A percentile compares a stretch with the other conserved stretches of the same genome.
Evolutionary conservation across 2,797 vertebrate genomes (phyloP).

Genomic region (Borostomias antarcticus): DNA sequence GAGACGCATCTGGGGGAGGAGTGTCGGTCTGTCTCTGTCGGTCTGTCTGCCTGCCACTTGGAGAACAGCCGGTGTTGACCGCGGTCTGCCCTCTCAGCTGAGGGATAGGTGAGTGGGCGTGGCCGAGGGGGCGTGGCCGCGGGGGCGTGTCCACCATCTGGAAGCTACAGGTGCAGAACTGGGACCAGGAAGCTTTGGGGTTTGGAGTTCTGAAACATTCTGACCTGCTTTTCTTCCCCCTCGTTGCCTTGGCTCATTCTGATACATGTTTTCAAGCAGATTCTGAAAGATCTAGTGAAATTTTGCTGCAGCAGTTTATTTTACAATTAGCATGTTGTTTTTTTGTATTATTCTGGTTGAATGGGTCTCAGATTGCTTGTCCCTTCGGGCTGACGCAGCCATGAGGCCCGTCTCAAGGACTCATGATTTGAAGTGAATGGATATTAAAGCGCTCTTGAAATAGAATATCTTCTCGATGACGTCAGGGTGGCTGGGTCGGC

Average conservation of each 20-base stretch:
- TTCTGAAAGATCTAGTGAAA: neutral
- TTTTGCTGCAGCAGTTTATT: neutral
- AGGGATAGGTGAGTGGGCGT: conserved; percentile 49
- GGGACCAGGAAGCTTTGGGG: neutral
- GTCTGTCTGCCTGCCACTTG: conserved; percentile 31
- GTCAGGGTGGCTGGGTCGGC: conserved; percentile 31
- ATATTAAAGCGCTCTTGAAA: conserved; percentile 30
- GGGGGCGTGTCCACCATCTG: conserved; percentile 47
- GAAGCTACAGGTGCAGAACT: conserved; percentile 12
- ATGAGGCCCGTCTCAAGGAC: conserved; percentile 40
- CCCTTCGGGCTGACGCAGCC: conserved; percentile 22
- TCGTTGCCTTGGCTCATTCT: neutral
- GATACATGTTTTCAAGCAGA: neutral
- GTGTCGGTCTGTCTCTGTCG: neutral
- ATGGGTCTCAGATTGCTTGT: conserved; percentile 20
- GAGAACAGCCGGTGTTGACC: conserved; percentile 61
- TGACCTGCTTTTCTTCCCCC: neutral
- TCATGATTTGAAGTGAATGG: conserved; percentile 39
- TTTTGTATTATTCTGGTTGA: conserved; percentile 7
- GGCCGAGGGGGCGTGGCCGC: conserved; percentile 37
- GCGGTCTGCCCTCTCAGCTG: conserved; percentile 25
- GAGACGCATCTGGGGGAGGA: neutral
- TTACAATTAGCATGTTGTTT: conserved; percentile 14
- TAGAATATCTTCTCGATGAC: conserved; percentile 48
- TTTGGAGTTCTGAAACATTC: conserved; percentile 11